Percentiles rank a stretch among this genome's conserved stretches.
Conservation (phyloP, 2,113 vertebrate genomes). For the Origma solitaria region DNA sequence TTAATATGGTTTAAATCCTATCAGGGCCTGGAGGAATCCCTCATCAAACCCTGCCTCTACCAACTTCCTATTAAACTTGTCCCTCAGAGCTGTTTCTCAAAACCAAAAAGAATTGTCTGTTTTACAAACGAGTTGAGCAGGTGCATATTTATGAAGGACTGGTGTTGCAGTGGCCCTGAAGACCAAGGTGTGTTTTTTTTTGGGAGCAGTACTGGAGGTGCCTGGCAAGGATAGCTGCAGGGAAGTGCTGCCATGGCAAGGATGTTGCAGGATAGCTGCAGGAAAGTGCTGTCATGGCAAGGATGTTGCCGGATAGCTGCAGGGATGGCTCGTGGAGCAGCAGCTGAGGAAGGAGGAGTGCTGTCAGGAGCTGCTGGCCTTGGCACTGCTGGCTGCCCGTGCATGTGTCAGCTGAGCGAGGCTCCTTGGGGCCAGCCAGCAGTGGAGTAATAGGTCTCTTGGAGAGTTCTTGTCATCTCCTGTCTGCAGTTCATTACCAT, state of each 20-base stretch:
- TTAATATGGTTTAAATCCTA: not conserved
- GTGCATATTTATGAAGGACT: not conserved
- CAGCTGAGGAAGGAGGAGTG: not conserved
- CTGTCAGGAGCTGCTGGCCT: not conserved
- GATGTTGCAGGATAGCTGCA: not conserved
- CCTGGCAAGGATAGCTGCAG: not conserved
- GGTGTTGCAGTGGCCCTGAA: not conserved
- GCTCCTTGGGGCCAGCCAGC: not conserved
- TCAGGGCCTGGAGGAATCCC: not conserved
- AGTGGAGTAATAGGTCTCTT: not conserved
- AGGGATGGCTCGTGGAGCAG: not conserved
- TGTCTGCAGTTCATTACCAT: not conserved
- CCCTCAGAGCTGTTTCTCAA: not conserved
- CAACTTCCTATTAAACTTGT: not conserved
- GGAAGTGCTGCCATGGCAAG: not conserved
- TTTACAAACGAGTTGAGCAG: not conserved
- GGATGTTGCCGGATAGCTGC: too few relatives aligned
- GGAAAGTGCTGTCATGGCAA: not conserved
- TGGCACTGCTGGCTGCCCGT: not conserved
- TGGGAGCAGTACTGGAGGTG: not conserved
- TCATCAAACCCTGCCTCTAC: not conserved
- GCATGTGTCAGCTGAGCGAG: not conserved
- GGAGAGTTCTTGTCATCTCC: constrained; percentile 1
- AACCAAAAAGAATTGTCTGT: not conserved
- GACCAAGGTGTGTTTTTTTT: not conserved